Conservation (phyloP, 2,113 vertebrate species). For the Lophotis ruficrista region DNA sequence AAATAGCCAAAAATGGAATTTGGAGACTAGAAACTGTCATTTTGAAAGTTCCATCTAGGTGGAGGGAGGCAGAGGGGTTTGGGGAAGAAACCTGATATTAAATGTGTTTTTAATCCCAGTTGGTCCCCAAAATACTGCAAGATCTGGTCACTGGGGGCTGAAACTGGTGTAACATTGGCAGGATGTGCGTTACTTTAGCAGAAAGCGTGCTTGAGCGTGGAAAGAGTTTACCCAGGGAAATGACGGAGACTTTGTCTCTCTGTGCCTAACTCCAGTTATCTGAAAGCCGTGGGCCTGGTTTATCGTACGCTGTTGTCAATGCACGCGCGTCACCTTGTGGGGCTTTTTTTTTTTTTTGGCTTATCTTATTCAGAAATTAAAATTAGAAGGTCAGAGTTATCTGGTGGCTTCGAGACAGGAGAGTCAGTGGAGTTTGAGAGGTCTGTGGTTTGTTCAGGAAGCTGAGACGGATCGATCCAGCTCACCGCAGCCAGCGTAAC, state of each 20-base stretch:
- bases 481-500: rapidly evolving
- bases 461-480: neutral
- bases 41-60: neutral
- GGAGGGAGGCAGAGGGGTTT: neutral
- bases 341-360: neutral
- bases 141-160: neutral
- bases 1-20: neutral
- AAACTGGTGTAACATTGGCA: rapidly evolving
- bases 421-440: neutral
- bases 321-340: rapidly evolving
- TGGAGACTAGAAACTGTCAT: neutral
- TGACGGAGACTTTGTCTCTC: neutral
- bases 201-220: neutral
- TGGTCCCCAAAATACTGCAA: neutral
- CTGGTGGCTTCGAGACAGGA: neutral
- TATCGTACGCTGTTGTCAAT: rapidly evolving
- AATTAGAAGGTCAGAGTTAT: neutral
- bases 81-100: neutral
- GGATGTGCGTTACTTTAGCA: neutral
- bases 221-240: neutral
- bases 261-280: neutral
- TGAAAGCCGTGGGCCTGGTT: neutral
- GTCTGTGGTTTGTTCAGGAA: neutral
- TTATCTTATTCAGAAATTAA: neutral
- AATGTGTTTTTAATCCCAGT: neutral